These are phyloP conservation scores for Artemia franciscana DNA, from an alignment of 1,140 invertebrate genomes.

Conservation along the genomic window DNA sequence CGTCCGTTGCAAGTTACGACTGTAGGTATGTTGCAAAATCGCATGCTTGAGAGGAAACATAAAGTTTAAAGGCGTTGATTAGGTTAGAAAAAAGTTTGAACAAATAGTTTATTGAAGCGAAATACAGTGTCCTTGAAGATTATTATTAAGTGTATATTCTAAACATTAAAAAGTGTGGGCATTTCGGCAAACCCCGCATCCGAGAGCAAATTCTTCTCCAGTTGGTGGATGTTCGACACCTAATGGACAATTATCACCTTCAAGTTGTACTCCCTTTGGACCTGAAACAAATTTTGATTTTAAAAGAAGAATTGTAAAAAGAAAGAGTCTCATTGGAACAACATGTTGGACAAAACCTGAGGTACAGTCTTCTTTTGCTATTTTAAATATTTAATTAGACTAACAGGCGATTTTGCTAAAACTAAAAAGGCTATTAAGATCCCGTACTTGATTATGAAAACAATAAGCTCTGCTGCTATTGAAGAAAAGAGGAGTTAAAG, in stretches of 20 bases:
- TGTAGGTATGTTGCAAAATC: too few species aligned
- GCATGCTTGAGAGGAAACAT: too few species aligned
- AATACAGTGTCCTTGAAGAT: too few species aligned
- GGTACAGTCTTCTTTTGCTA: neutral
- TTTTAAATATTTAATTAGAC: neutral
- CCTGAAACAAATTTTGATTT: conserved; percentile 28
- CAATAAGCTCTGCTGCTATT: neutral
- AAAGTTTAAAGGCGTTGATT: too few species aligned
- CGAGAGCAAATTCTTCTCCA: conserved; percentile 91
- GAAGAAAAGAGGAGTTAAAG: too few species aligned
- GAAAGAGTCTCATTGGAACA: neutral
- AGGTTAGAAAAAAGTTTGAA: too few species aligned
- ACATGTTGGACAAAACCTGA: neutral
- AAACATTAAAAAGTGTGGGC: conserved; percentile 86
- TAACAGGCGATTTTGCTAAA: too few species aligned
- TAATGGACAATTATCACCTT: conserved; percentile 83
- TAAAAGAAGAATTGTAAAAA: conserved; percentile 7
- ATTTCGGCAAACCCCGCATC: conserved; percentile 91
- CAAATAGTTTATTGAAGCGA: too few species aligned
- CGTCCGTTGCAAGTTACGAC: too few species aligned
- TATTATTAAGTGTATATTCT: too few species aligned
- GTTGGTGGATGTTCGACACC: conserved; percentile 88
- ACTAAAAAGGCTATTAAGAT: neutral
- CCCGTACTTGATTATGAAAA: neutral
- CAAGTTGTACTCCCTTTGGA: conserved; percentile 66